Evolutionary conservation across 2,888 invertebrate genomes (phyloP), one percentile per base, ranked within the genome.

Genomic region (Ectemnius lituratus): DNA sequence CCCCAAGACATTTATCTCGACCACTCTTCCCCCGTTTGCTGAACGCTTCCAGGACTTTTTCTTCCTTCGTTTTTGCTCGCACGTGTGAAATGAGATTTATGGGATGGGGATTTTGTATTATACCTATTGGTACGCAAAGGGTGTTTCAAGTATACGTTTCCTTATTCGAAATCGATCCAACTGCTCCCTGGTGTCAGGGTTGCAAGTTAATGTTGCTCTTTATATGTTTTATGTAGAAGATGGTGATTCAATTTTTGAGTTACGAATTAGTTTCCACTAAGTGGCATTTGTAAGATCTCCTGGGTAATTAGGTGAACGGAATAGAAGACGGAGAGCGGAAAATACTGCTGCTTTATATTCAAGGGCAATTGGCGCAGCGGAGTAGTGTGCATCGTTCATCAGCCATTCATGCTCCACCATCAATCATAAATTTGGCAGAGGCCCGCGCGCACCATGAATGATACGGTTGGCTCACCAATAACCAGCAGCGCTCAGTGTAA

Each of bases 41-140:
- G 62, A 58, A 61, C 68, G 18, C 62, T 8, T 28, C 66, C 49
- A 62, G 58, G 66, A 57, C 28, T 18, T 58, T 62, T 37, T 63
- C 63, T 71, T 45, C 62, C 61, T 63, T 73, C 61, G 64, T 70
- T 60, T 37, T 37, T 11, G 28, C 37, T 11, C 37, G 37, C 37
- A 11, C 37, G 23, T 23, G 23, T 23, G 23, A 23, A 23, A 23
- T 23, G 37, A 37, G 37, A 37, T 37, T 37, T 37, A 37, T 37
- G 37, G 6, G 6, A 37, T 23, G 23, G 23, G 23, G 23, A 23
- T 23, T 23, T 23, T 23, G 23, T 23, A 23, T 23, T 23, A 23
- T 23, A 3, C 2, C 23, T 23, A 23, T 23, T 23, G 23, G 23
- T 23, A 23, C 23, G 23, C 23, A 23, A 23, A 23, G 23, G 23